These are phyloP conservation scores for Heloderma charlesbogerti DNA, from an alignment of 2,113 vertebrate genomes.

Conservation along the genomic window DNA sequence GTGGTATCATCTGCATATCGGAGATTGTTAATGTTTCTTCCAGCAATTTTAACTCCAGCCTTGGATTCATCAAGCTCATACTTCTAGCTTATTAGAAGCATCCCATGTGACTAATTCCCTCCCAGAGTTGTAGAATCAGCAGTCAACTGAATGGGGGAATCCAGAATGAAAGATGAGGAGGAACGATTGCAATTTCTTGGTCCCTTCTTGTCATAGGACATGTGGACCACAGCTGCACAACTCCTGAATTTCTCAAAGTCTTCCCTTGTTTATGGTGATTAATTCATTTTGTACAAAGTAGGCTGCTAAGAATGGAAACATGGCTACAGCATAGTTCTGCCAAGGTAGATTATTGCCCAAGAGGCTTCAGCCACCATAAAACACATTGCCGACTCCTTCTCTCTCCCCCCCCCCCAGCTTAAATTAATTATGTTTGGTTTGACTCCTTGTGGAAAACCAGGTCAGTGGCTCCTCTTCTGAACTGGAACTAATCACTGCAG, in stretches of 20 bases:
- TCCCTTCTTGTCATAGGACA: not conserved
- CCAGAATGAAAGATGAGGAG: not conserved
- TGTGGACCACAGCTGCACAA: accelerated
- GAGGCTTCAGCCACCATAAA: not conserved
- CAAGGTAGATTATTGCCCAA: accelerated
- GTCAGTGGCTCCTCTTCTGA: not conserved
- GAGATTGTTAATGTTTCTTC: too few relatives aligned
- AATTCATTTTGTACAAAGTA: accelerated
- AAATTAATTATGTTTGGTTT: conserved; percentile 5
- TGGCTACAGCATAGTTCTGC: not conserved
- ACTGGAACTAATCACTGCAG: accelerated
- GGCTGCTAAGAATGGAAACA: not conserved
- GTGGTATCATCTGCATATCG: too few relatives aligned
- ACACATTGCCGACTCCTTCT: accelerated
- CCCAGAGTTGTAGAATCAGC: not conserved
- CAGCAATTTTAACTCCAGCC: too few relatives aligned
- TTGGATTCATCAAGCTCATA: too few relatives aligned
- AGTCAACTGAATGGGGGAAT: not conserved
- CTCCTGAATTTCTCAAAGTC: not conserved
- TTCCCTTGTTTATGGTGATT: too few relatives aligned
- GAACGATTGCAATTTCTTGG: not conserved
- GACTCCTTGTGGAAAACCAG: conserved; percentile 3
- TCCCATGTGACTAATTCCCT: not conserved
- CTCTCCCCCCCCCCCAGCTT: not conserved
- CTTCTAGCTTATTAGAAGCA: not conserved